Evolutionary conservation across 2,888 invertebrate genomes (phyloP).

Genomic region (Pyrocoelia pectoralis): DNA sequence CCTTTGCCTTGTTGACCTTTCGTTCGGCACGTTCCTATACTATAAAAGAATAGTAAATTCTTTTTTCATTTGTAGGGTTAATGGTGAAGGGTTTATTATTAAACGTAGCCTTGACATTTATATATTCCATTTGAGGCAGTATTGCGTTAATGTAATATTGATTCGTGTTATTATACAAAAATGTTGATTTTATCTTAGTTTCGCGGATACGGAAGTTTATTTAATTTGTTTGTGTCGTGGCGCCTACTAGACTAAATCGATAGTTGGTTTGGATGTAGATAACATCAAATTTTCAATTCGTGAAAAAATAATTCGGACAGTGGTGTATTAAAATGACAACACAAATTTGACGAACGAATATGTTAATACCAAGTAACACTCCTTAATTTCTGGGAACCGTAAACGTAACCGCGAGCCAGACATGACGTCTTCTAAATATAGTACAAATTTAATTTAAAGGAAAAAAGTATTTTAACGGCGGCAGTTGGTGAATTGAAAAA

Average conservation of each 20-base stretch:
- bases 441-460: neutral
- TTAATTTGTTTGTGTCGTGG: slow-evolving; percentile 15
- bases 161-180: neutral
- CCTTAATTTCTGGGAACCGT: slow-evolving; percentile 7
- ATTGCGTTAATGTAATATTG: neutral
- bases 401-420: neutral
- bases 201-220: neutral
- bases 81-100: neutral
- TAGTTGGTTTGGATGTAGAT: slow-evolving; percentile 7
- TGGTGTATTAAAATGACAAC: neutral
- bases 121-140: neutral
- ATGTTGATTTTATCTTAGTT: neutral
- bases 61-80: neutral
- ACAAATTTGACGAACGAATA: neutral
- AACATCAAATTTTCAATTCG: neutral
- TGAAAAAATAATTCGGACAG: no score
- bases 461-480: neutral
- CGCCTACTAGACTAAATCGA: slow-evolving; percentile 30
- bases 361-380: neutral
- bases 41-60: neutral
- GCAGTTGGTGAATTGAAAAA: neutral
- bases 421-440: slow-evolving; percentile 1
- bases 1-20: neutral
- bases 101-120: neutral
- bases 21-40: neutral